Percentiles rank a stretch among this genome's conserved stretches.
phyloP scores from a whole-genome alignment of 2,888 invertebrate species.

The Eledona agricola region DNA sequence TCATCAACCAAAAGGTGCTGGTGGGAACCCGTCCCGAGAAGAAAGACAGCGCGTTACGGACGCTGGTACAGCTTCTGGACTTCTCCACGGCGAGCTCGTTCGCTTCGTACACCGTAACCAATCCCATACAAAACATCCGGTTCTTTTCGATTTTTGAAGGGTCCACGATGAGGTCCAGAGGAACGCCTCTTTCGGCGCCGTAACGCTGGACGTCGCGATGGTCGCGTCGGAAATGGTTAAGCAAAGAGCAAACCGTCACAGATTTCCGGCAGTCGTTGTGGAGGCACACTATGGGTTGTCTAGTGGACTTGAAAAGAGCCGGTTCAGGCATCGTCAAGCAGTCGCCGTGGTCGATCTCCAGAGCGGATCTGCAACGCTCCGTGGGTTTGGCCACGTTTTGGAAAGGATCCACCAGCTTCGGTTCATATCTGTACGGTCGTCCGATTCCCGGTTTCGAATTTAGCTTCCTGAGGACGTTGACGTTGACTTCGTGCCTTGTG shows the following conservation, averaged over 20 bases:
- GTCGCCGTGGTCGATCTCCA: background rate
- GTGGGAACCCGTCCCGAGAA: conserved; percentile 51
- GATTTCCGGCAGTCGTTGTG: conserved; percentile 56
- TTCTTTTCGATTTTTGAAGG: conserved; percentile 49
- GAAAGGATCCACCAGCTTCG: no score
- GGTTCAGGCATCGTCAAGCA: background rate
- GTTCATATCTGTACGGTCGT: conserved; percentile 51
- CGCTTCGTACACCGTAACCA: conserved; percentile 54
- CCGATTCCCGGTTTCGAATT: conserved; percentile 56
- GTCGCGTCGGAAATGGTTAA: conserved; percentile 57
- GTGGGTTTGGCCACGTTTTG: no score
- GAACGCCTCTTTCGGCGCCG: conserved; percentile 49
- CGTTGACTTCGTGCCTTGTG: conserved; percentile 42
- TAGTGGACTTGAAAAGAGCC: conserved; percentile 6
- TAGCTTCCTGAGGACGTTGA: conserved; percentile 52
- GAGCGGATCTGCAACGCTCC: no score
- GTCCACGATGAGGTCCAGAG: conserved; percentile 50
- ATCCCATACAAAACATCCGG: conserved; percentile 51
- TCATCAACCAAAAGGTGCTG: conserved; percentile 59
- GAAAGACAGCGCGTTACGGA: conserved; percentile 50
- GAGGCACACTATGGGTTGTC: conserved; percentile 52
- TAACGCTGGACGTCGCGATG: conserved; percentile 53
- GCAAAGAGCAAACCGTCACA: conserved; percentile 54
- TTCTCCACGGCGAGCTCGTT: conserved; percentile 47
- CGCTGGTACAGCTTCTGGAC: conserved; percentile 47